A percentile compares a stretch with the other conserved stretches of the same genome.
These are phyloP conservation scores for Macaria liturata DNA, from an alignment of 2,888 invertebrate species.

Conservation along the genomic window DNA sequence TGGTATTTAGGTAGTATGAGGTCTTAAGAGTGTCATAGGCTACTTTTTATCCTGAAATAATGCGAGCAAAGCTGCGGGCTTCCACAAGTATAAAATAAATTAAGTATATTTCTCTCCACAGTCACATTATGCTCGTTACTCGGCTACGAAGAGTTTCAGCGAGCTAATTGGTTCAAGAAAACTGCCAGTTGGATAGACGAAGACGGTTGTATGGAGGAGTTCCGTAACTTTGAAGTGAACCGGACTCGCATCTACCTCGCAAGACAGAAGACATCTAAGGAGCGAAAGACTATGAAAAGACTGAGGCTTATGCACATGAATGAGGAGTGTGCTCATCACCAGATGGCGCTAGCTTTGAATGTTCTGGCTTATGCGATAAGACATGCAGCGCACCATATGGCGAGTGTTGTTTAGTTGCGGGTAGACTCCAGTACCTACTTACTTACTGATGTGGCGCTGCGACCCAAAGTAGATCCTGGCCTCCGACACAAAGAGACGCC, in stretches of 20 bases:
- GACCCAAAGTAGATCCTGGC: too few relatives aligned
- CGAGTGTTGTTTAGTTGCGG: too few relatives aligned
- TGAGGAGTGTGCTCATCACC: constrained; percentile 40
- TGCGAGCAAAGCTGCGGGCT: too few relatives aligned
- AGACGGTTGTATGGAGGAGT: constrained; percentile 44
- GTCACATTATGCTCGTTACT: constrained; percentile 39
- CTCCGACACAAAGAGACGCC: too few relatives aligned
- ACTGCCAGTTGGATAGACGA: constrained; percentile 44
- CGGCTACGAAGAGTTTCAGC: constrained; percentile 43
- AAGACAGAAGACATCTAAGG: not conserved
- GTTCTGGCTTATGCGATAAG: constrained; percentile 41
- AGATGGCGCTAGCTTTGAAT: constrained; percentile 36
- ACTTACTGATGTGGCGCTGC: too few relatives aligned
- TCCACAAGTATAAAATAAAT: too few relatives aligned
- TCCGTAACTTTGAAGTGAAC: constrained; percentile 34
- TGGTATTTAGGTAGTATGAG: too few relatives aligned
- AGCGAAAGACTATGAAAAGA: constrained; percentile 3
- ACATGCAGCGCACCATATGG: constrained; percentile 11
- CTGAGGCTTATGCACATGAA: not conserved
- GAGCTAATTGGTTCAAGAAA: constrained; percentile 37
- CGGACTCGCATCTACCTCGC: constrained; percentile 10
- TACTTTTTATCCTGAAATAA: too few relatives aligned
- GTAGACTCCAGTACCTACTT: too few relatives aligned
- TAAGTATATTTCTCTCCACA: constrained; percentile 9
- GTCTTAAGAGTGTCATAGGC: too few relatives aligned